A percentile compares a stretch with the other conserved stretches of the same genome.
phyloP scores from a whole-genome alignment of 2,113 vertebrate species.

The Aphyosemion australe region DNA sequence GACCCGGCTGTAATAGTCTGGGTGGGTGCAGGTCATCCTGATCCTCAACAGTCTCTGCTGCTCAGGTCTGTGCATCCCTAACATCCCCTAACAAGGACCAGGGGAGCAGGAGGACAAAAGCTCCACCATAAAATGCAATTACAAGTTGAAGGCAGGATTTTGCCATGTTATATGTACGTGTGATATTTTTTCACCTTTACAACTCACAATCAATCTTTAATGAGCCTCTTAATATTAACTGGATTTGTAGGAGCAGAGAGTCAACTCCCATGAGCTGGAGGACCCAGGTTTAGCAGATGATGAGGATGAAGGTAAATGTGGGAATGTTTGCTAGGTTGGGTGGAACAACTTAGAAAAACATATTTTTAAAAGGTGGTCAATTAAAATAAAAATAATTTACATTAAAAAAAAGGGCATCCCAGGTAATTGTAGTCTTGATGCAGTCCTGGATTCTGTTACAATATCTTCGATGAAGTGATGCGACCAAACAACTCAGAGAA shows the following conservation, averaged over 20 bases:
- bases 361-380: too few species aligned
- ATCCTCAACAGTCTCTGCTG: conserved; percentile 19
- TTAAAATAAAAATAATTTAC: too few species aligned
- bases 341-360: too few species aligned
- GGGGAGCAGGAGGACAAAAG: conserved; percentile 61
- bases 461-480: too few species aligned
- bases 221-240: conserved; percentile 83
- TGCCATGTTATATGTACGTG: conserved; percentile 59
- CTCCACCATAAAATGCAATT: conserved; percentile 73
- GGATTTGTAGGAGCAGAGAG: conserved; percentile 73
- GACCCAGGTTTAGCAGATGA: conserved; percentile 52
- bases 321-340: conserved; percentile 6
- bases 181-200: conserved; percentile 64
- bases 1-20: conserved; percentile 64
- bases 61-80: conserved; percentile 36
- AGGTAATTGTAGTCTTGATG: too few species aligned
- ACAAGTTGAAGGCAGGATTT: conserved; percentile 72
- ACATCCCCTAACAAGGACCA: conserved; percentile 59
- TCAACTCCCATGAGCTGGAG: conserved; percentile 72
- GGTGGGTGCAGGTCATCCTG: conserved; percentile 28
- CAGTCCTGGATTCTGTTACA: too few species aligned
- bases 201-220: conserved; percentile 81
- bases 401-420: too few species aligned
- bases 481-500: too few species aligned
- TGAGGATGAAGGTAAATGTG: conserved; percentile 29